phyloP scores from a whole-genome alignment of 2,797 vertebrate species.

The Notolabrus celidotus region DNA sequence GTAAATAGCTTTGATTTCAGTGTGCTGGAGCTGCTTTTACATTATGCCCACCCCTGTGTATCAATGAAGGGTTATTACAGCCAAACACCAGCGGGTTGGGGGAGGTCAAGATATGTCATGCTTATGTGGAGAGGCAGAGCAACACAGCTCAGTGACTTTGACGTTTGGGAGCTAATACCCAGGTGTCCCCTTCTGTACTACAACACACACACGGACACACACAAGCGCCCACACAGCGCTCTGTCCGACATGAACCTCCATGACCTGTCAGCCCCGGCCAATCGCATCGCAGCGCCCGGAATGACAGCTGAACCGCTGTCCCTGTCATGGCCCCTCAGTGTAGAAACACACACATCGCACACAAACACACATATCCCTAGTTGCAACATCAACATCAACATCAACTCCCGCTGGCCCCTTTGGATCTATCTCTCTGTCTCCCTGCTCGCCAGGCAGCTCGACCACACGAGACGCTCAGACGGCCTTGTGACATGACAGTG shows the following conservation, averaged over 20 bases:
- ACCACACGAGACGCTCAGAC: conserved; percentile 74
- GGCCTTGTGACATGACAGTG: conserved; percentile 83
- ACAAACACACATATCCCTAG: conserved; percentile 63
- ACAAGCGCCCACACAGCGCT: conserved; percentile 34
- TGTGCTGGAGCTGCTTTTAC: conserved; percentile 39
- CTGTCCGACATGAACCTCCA: conserved; percentile 67
- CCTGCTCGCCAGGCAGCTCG: conserved; percentile 63
- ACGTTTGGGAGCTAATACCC: conserved; percentile 72
- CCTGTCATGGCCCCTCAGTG: conserved; percentile 82
- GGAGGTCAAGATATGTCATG: conserved; percentile 63
- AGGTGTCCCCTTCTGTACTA: conserved; percentile 36
- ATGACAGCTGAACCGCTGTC: conserved; percentile 85
- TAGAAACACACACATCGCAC: conserved; percentile 65
- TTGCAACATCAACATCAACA: conserved; percentile 65
- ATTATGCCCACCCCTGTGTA: conserved; percentile 52
- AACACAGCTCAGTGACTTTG: conserved; percentile 61
- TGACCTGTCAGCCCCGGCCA: conserved; percentile 78
- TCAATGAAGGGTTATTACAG: conserved; percentile 69
- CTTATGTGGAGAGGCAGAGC: conserved; percentile 28
- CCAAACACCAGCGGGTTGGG: conserved; percentile 54
- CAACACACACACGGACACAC: conserved; percentile 46
- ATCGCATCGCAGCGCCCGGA: conserved; percentile 63
- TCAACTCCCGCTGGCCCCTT: conserved; percentile 68
- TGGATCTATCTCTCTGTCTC: conserved; percentile 62
- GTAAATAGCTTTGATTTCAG: conserved; percentile 66